phyloP scores from a whole-genome alignment of 2,888 invertebrate species.

The Trichopoda pennipes region DNA sequence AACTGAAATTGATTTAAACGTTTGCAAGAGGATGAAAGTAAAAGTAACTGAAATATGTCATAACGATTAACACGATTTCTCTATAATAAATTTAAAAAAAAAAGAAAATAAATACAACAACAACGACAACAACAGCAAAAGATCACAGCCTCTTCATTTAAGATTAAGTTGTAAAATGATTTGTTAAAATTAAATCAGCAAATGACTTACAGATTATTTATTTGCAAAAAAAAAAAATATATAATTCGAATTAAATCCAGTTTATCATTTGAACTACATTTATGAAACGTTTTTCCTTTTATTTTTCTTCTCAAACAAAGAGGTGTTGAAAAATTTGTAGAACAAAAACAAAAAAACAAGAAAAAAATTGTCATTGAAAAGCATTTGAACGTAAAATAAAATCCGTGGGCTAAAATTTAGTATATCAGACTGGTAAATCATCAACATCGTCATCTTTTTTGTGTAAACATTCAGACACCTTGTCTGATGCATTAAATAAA shows the following conservation, averaged over 20 bases:
- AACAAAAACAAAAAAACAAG: no score
- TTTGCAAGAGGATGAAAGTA: conserved; percentile 54
- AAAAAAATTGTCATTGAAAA: conserved; percentile 33
- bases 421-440: conserved; percentile 46
- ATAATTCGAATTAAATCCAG: conserved; percentile 13
- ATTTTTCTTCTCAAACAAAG: conserved; percentile 4
- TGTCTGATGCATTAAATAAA: conserved; percentile 57
- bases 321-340: conserved; percentile 49
- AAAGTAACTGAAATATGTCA: conserved; percentile 65
- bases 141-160: conserved; percentile 9
- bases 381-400: conserved; percentile 17
- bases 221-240: neutral
- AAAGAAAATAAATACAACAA: neutral
- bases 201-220: conserved; percentile 45
- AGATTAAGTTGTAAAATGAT: conserved; percentile 49
- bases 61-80: conserved; percentile 66
- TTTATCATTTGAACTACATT: conserved; percentile 32
- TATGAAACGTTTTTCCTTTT: neutral
- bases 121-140: no score
- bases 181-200: conserved; percentile 58
- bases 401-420: conserved; percentile 44
- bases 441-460: conserved; percentile 37
- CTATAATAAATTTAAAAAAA: conserved; percentile 34
- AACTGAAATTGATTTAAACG: conserved; percentile 32
- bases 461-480: conserved; percentile 35